A percentile compares a stretch with the other conserved stretches of the same genome.
Evolutionary conservation across 2,888 invertebrate species (phyloP).

Genomic region (Diaperis boleti): DNA sequence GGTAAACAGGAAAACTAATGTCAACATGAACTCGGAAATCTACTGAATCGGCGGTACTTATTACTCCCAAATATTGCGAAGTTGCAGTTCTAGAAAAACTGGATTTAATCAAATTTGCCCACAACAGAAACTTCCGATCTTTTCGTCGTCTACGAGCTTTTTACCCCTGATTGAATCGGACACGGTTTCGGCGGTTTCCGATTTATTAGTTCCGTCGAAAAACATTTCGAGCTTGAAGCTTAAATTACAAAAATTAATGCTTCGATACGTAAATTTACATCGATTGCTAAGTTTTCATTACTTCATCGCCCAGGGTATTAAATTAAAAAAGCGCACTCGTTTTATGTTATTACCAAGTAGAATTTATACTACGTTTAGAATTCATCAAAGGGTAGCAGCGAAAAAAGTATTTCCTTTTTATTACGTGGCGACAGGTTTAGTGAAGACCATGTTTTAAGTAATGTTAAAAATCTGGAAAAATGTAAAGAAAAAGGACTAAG

Average conservation of each 20-base stretch:
- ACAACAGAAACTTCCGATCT: slow-evolving; percentile 20
- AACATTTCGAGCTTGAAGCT: slow-evolving; percentile 12
- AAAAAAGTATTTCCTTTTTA: slow-evolving; percentile 16
- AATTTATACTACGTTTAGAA: slow-evolving; percentile 12
- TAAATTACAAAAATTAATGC: slow-evolving; percentile 34
- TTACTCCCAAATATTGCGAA: slow-evolving; percentile 49
- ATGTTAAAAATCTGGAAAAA: too few species aligned
- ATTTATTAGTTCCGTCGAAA: slow-evolving; percentile 25
- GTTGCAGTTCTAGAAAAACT: slow-evolving; percentile 47
- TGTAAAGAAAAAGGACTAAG: too few species aligned
- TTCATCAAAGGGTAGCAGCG: slow-evolving; percentile 7
- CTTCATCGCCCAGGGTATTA: slow-evolving; percentile 14
- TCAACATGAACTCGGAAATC: slow-evolving; percentile 57
- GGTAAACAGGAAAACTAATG: slow-evolving; percentile 57
- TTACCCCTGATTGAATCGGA: slow-evolving; percentile 25
- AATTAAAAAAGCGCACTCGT: slow-evolving; percentile 19
- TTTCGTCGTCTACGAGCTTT: background rate
- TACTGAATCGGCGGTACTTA: slow-evolving; percentile 56
- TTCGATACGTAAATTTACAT: slow-evolving; percentile 28
- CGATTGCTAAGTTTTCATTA: slow-evolving; percentile 23
- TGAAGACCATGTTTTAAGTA: background rate
- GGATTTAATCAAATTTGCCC: slow-evolving; percentile 50
- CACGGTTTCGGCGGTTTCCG: slow-evolving; percentile 26
- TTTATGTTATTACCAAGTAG: slow-evolving; percentile 9
- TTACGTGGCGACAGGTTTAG: background rate